phyloP scores from a whole-genome alignment of 2,888 invertebrate genomes.

The Torymus tubicola region DNA sequence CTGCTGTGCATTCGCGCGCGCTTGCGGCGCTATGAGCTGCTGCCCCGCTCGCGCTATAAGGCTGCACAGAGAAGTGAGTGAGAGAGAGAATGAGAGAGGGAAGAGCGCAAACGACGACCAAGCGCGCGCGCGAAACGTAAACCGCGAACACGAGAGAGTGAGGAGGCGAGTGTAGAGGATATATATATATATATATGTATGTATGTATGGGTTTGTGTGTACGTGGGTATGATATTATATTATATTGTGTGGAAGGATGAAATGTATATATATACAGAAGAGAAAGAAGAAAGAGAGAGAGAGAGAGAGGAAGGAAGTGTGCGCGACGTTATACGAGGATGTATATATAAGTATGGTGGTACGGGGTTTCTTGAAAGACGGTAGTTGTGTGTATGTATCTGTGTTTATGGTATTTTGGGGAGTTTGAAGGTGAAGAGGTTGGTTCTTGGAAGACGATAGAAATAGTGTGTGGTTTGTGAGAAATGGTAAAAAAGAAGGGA shows the following conservation, averaged over 20 bases:
- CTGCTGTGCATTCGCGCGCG: conserved; percentile 5
- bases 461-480: no score
- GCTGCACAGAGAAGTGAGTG: neutral
- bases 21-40: neutral
- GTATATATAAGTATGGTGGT: neutral
- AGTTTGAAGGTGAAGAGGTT: no score
- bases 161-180: no score
- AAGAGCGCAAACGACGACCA: conserved; percentile 3
- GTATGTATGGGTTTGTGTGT: no score
- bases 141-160: neutral
- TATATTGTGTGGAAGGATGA: neutral
- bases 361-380: neutral
- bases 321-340: neutral
- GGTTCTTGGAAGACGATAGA: no score
- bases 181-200: no score
- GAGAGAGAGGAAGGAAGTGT: neutral
- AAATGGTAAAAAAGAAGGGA: no score
- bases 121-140: conserved; percentile 32
- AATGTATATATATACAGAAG: neutral
- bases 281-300: neutral
- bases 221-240: no score
- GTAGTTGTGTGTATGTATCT: neutral
- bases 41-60: neutral
- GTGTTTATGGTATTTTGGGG: no score
- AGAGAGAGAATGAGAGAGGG: conserved; percentile 30